Evolutionary conservation across 2,888 invertebrate species (phyloP).

Genomic region (Drosophila nigricruria): DNA sequence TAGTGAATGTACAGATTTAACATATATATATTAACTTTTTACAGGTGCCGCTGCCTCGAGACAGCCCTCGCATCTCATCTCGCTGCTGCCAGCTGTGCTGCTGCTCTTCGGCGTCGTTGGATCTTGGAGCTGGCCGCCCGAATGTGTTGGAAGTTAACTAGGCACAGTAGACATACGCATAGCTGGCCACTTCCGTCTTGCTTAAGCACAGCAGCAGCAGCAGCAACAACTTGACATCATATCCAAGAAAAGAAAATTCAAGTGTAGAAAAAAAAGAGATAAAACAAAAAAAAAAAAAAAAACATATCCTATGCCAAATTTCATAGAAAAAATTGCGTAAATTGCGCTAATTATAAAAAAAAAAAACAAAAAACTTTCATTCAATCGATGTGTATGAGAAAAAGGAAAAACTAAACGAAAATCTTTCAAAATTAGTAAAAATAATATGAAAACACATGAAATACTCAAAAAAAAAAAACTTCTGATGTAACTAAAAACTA

Average conservation of each 20-base stretch:
- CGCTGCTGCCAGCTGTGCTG: constrained; percentile 55
- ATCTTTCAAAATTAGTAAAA: constrained; percentile 44
- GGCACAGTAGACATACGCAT: constrained; percentile 4
- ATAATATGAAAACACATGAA: constrained; percentile 8
- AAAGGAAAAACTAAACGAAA: constrained; percentile 16
- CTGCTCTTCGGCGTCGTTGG: constrained; percentile 46
- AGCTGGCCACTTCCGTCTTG: constrained; percentile 1
- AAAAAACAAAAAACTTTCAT: constrained; percentile 31
- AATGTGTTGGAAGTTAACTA: constrained; percentile 60
- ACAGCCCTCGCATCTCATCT: constrained; percentile 51
- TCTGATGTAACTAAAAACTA: constrained; percentile 43
- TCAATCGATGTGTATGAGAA: constrained; percentile 52
- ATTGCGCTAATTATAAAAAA: constrained; percentile 47
- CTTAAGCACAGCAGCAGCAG: constrained; percentile 11
- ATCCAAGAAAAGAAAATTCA: constrained; percentile 17
- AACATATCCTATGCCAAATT: constrained; percentile 83
- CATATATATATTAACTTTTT: neutral
- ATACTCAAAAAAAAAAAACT: constrained; percentile 22
- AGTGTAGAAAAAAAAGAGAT: constrained; percentile 43
- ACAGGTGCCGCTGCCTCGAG: constrained; percentile 58
- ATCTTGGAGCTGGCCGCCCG: constrained; percentile 54
- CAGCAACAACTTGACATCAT: constrained; percentile 9
- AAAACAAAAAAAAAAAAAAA: constrained; percentile 37
- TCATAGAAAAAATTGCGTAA: constrained; percentile 62
- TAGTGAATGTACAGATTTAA: neutral